Evolutionary conservation across 2,797 vertebrate species (phyloP).

Genomic region (Sternotherus odoratus): DNA sequence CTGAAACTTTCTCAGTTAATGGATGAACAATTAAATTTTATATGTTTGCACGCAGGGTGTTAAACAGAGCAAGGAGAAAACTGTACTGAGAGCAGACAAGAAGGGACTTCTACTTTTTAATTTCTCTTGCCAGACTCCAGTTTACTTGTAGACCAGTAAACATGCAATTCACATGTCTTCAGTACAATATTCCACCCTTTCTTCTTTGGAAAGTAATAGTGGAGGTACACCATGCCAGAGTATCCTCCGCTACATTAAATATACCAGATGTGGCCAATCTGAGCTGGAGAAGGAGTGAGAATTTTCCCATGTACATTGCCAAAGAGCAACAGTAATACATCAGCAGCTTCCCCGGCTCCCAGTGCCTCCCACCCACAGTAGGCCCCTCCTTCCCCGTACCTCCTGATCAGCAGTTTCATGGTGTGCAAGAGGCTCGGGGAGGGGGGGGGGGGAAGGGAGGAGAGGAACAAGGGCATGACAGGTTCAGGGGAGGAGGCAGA

Average conservation of each 20-base stretch:
- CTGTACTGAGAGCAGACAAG: not conserved
- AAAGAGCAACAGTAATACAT: too few relatives aligned
- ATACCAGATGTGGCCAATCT: too few relatives aligned
- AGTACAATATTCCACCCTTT: not conserved
- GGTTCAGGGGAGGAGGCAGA: too few relatives aligned
- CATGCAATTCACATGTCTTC: not conserved
- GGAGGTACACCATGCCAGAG: not conserved
- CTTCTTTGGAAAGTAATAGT: not conserved
- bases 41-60: not conserved
- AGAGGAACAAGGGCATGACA: too few relatives aligned
- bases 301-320: too few relatives aligned
- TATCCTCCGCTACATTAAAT: not conserved
- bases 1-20: not conserved
- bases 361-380: too few relatives aligned
- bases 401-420: too few relatives aligned
- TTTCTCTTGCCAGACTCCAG: not conserved
- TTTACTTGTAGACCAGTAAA: not conserved
- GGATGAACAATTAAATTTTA: constrained; percentile 7
- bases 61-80: not conserved
- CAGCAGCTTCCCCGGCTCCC: too few relatives aligned
- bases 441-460: too few relatives aligned
- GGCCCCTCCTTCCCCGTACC: too few relatives aligned
- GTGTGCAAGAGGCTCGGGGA: too few relatives aligned
- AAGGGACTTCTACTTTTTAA: not conserved
- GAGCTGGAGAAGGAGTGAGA: too few relatives aligned